phyloP scores from a whole-genome alignment of 2,888 invertebrate species.

The Drosophila ochracea region DNA sequence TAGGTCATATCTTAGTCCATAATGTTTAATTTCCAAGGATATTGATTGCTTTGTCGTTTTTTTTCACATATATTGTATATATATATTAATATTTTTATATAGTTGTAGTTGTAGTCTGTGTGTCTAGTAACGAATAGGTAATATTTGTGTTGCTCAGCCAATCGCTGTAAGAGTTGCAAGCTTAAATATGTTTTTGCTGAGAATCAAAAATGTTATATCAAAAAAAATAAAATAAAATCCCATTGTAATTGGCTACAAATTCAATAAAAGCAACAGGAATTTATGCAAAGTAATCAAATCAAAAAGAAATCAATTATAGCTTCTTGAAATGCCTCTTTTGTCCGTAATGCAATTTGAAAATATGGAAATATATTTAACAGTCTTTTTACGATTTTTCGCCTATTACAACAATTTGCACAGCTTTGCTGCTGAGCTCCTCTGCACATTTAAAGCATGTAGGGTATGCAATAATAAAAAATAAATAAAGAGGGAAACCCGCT shows the following conservation, averaged over 20 bases:
- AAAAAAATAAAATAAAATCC: background rate
- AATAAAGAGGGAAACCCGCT: conserved; percentile 16
- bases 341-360: background rate
- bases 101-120: background rate
- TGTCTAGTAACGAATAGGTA: background rate
- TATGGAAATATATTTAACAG: background rate
- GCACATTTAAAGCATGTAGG: conserved; percentile 1
- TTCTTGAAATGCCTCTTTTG: background rate
- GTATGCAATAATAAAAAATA: conserved; percentile 23
- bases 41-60: background rate
- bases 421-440: too few relatives aligned
- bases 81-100: background rate
- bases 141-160: background rate
- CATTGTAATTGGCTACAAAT: background rate
- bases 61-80: background rate
- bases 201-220: background rate
- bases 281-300: background rate
- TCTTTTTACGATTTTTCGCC: background rate
- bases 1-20: background rate
- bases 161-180: background rate
- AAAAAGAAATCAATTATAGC: background rate
- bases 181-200: background rate
- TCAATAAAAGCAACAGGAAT: background rate
- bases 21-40: background rate
- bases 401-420: background rate